A percentile compares a stretch with the other conserved stretches of the same genome.
Evolutionary conservation across 1,140 invertebrate species (phyloP).

Genomic region (Hyles euphorbiae): DNA sequence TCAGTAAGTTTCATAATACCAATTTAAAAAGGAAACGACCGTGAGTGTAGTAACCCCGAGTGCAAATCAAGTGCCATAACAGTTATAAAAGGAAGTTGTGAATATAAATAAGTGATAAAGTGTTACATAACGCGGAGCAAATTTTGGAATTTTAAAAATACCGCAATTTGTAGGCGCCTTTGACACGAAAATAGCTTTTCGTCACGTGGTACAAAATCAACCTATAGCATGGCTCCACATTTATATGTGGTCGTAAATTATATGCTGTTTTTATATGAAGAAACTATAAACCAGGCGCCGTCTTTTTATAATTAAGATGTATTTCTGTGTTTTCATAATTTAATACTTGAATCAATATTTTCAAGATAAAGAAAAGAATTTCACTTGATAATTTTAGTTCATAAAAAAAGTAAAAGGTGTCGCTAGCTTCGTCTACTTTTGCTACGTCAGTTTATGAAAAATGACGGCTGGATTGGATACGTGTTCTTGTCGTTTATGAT

Average conservation of each 20-base stretch:
- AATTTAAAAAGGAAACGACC: constrained; percentile 40
- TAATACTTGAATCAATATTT: constrained; percentile 10
- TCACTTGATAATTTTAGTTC: constrained; percentile 65
- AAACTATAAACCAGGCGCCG: constrained; percentile 5
- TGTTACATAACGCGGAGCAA: constrained; percentile 71
- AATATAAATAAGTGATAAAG: constrained; percentile 62
- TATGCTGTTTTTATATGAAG: constrained; percentile 12
- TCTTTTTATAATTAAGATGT: neutral
- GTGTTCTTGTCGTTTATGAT: constrained; percentile 77
- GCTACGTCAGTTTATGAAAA: constrained; percentile 72
- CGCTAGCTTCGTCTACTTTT: constrained; percentile 45
- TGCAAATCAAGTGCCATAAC: constrained; percentile 51
- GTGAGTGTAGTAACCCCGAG: constrained; percentile 47
- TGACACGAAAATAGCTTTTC: constrained; percentile 64
- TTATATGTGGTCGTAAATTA: constrained; percentile 50
- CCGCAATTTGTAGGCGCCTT: constrained; percentile 74
- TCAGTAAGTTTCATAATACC: constrained; percentile 69
- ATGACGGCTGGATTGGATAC: constrained; percentile 77
- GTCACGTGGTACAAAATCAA: constrained; percentile 67
- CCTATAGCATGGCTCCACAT: constrained; percentile 76
- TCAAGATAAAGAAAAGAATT: constrained; percentile 35
- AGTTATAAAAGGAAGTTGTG: constrained; percentile 46
- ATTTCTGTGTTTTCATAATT: constrained; percentile 9
- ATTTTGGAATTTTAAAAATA: constrained; percentile 74
- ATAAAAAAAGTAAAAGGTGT: constrained; percentile 53